phyloP scores from a whole-genome alignment of 2,113 vertebrate genomes.

The Equus quagga region DNA sequence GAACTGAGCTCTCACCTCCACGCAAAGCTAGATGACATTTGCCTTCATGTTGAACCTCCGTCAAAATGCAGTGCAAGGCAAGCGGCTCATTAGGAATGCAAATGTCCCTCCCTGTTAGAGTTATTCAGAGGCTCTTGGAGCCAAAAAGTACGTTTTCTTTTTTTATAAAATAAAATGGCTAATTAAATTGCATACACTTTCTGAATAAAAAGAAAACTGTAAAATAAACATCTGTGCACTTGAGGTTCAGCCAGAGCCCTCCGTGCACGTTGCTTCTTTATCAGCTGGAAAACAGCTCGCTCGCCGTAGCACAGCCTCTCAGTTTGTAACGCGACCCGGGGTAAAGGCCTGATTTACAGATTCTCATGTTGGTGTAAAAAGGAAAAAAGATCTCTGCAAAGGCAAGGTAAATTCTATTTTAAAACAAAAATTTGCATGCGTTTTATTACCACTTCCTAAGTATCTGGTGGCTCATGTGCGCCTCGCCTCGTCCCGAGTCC shows the following conservation, averaged over 20 bases:
- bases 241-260: slow-evolving; percentile 65
- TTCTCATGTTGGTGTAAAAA: accelerated
- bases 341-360: neutral
- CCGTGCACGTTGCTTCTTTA: slow-evolving; percentile 4
- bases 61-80: accelerated
- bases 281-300: neutral
- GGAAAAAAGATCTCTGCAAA: neutral
- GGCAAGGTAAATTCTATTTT: neutral
- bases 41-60: accelerated
- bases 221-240: slow-evolving; percentile 83
- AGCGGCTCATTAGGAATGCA: neutral
- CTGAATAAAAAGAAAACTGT: slow-evolving; percentile 79
- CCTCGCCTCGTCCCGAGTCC: accelerated
- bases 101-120: neutral
- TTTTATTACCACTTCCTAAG: accelerated
- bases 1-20: neutral
- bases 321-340: neutral
- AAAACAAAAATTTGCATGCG: no score
- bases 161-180: slow-evolving; percentile 82
- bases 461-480: accelerated
- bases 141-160: slow-evolving; percentile 53
- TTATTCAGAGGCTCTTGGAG: slow-evolving; percentile 54
- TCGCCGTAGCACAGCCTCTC: neutral
- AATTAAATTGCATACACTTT: slow-evolving; percentile 82
- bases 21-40: neutral